Evolutionary conservation across 2,888 invertebrate species (phyloP).

Genomic region (Thereva nobilitata): DNA sequence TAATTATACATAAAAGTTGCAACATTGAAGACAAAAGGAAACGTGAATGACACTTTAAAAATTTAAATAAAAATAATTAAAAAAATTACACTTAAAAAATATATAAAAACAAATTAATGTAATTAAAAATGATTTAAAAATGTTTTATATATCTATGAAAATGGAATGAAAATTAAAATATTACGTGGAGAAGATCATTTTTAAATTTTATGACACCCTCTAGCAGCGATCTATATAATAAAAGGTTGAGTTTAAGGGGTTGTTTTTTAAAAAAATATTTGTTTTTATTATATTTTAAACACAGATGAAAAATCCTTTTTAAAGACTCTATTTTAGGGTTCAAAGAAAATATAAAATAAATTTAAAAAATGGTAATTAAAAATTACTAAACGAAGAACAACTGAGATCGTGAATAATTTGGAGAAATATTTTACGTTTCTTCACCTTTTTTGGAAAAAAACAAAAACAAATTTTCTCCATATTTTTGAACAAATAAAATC

Average conservation of each 20-base stretch:
- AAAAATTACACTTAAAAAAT: not conserved
- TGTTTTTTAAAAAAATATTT: no score
- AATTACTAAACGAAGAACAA: constrained; percentile 41
- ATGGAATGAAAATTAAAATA: no score
- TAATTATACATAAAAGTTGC: constrained; percentile 55
- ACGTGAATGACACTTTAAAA: constrained; percentile 11
- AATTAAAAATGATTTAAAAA: not conserved
- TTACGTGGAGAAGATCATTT: no score
- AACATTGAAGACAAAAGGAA: constrained; percentile 58
- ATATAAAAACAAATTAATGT: not conserved
- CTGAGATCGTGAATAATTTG: constrained; percentile 41
- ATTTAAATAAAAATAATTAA: constrained; percentile 28
- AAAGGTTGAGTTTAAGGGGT: no score
- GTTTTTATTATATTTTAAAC: no score
- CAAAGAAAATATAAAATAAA: constrained; percentile 5
- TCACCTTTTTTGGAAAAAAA: not conserved
- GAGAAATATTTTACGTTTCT: constrained; percentile 7
- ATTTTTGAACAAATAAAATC: no score
- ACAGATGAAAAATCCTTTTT: no score
- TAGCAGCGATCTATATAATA: no score
- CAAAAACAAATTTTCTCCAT: no score
- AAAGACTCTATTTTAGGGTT: no score
- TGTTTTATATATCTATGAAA: no score
- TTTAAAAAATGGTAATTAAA: not conserved
- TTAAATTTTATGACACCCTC: no score